Conservation (phyloP, 2,888 invertebrate species). For the Acrobasis repandana region DNA sequence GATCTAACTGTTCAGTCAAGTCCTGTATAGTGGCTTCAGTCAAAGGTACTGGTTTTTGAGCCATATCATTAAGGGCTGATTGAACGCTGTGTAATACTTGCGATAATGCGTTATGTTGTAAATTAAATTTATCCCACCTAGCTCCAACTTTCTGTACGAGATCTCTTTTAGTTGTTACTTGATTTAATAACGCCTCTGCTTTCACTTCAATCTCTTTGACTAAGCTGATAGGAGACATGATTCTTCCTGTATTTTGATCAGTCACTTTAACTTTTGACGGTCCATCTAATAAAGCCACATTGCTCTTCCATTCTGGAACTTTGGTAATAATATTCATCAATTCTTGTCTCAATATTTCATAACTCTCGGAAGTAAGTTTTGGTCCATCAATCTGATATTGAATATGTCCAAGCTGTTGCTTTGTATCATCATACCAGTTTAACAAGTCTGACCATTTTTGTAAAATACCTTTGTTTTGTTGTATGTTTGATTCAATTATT, state of each 20-base stretch:
- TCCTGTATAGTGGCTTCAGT: conserved; percentile 76
- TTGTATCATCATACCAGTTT: conserved; percentile 91
- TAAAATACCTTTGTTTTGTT: conserved; percentile 87
- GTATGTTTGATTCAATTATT: conserved; percentile 87
- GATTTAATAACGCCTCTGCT: conserved; percentile 85
- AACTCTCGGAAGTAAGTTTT: conserved; percentile 87
- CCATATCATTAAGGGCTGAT: conserved; percentile 80
- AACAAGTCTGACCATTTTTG: conserved; percentile 93
- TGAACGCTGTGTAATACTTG: conserved; percentile 85
- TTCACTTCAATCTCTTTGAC: conserved; percentile 89
- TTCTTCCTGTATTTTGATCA: conserved; percentile 87
- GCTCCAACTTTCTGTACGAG: conserved; percentile 87
- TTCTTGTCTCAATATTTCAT: conserved; percentile 87
- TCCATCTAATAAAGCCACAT: conserved; percentile 86
- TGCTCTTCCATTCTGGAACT: conserved; percentile 87
- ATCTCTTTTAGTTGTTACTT: conserved; percentile 86
- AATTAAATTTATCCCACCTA: conserved; percentile 90
- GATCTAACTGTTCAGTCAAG: conserved; percentile 77
- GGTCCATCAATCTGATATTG: conserved; percentile 91
- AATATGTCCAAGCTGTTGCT: conserved; percentile 90
- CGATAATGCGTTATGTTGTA: conserved; percentile 87
- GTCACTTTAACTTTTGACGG: conserved; percentile 86
- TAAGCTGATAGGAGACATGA: conserved; percentile 87
- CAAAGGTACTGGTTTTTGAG: conserved; percentile 72
- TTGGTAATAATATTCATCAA: conserved; percentile 86